phyloP scores from a whole-genome alignment of 2,888 invertebrate genomes.

The Diaprepes abbreviatus region DNA sequence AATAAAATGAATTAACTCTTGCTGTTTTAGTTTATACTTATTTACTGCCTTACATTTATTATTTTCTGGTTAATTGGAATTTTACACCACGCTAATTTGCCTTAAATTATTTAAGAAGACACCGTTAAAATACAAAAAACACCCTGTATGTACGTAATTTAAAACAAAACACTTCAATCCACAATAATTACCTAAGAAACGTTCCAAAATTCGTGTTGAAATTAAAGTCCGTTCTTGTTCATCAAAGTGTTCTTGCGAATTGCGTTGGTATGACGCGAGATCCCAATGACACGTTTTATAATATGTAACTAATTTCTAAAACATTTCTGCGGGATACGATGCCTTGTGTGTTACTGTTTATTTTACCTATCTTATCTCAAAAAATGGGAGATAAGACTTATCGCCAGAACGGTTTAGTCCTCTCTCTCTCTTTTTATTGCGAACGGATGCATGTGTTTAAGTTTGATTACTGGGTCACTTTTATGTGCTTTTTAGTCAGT shows the following conservation, averaged over 20 bases:
- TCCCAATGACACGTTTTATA: conserved; percentile 5
- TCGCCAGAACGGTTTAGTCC: conserved; percentile 14
- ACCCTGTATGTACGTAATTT: background rate
- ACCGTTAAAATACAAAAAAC: no score
- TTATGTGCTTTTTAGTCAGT: conserved; percentile 14
- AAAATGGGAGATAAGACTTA: conserved; percentile 38
- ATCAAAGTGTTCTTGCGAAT: no score
- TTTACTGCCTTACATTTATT: no score
- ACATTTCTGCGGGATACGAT: conserved; percentile 11
- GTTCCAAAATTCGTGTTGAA: background rate
- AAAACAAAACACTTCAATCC: background rate
- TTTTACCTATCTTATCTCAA: conserved; percentile 46
- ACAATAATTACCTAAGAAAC: conserved; percentile 5
- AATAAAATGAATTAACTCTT: no score
- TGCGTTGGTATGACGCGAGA: no score
- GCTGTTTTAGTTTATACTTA: no score
- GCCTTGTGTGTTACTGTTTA: conserved; percentile 32
- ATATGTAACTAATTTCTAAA: conserved; percentile 19
- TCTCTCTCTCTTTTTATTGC: conserved; percentile 4
- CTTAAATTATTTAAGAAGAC: no score
- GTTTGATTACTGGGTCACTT: conserved; percentile 38
- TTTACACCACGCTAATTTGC: no score
- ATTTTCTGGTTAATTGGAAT: no score
- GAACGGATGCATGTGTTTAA: conserved; percentile 27
- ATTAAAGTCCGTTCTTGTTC: background rate